These are phyloP conservation scores for Macrocentrus cingulum DNA, from an alignment of 1,140 invertebrate genomes.

Conservation along the genomic window DNA sequence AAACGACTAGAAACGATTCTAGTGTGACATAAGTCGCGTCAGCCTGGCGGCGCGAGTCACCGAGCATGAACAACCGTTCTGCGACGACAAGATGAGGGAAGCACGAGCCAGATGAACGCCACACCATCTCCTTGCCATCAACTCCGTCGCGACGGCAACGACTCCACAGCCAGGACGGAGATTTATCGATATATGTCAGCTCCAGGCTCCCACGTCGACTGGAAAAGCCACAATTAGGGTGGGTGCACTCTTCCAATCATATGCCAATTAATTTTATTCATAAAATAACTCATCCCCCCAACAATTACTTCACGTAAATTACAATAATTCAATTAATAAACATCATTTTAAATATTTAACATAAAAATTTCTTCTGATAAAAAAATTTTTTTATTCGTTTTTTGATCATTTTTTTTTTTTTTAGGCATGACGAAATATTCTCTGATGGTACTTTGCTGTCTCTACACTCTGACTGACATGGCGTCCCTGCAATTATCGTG, in stretches of 20 bases:
- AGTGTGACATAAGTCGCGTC: background rate
- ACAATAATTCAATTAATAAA: too few relatives aligned
- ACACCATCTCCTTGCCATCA: background rate
- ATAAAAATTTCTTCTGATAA: too few relatives aligned
- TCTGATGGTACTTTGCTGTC: constrained; percentile 55
- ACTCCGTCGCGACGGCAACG: background rate
- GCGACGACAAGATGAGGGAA: background rate
- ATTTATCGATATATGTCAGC: constrained; percentile 2
- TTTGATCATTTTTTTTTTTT: constrained; percentile 23
- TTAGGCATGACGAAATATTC: constrained; percentile 56
- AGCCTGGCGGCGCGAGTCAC: constrained; percentile 1
- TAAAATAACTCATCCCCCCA: background rate
- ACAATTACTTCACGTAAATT: background rate
- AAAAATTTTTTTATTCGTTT: constrained; percentile 13
- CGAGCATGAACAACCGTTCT: background rate
- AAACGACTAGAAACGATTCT: background rate
- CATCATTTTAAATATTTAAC: too few relatives aligned
- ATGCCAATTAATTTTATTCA: too few relatives aligned
- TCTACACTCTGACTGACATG: constrained; percentile 54
- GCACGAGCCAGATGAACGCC: constrained; percentile 10
- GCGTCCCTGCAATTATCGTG: constrained; percentile 54
- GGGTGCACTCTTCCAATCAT: too few relatives aligned
- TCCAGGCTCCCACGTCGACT: constrained; percentile 20
- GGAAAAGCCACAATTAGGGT: constrained; percentile 30
- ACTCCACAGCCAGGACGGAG: background rate